Base-by-base conservation (phyloP, 2,888 invertebrate genomes). In the Microplitis manilae region DNA sequence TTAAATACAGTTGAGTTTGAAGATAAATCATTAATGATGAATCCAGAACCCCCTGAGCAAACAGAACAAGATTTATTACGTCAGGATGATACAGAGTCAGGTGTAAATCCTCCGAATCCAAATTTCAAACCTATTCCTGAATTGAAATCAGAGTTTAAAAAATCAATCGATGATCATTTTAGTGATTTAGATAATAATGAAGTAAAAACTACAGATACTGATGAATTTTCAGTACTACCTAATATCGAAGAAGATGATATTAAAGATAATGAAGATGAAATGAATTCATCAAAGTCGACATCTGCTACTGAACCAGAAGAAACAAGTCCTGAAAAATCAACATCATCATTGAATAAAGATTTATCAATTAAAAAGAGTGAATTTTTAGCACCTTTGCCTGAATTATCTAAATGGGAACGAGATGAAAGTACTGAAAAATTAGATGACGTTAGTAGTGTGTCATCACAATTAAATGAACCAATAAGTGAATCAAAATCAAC, bases 351-450 rank as follows among this genome's bases (percentile, higher is more conserved):
- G 8, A 9, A 17, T 20, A 65, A 74, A 15, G 65, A 69, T 30
- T 70, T 69, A 39, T 73, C 38, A 30, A 30, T 5, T 65, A 89
- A 86, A 77, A 87, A 92, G 84, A 91, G 91, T 71, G 94, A 94
- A 88, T 93, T 95, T 87, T 88, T 95, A 73, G 95, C 95, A 15
- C 94, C 93, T 1, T 84, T 96, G 78, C 96, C 97, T 0, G 96
- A 95, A 86, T 91, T 94, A 72, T 97, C 97, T 0, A 97, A 97
- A 90, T 97, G 97, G 97, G 97, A 97, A 90, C 93, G 95, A 41
- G 94, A 94, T 64, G 90, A 90, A 5, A 86, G 86, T 2, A 80
- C 82, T 0, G 89, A 89, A 50, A 89, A 88, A 76, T 73, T 81
- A 2, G 88, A 87, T 15, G 91, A 90, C 84, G 91, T 90, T 0